Base-by-base conservation (phyloP, 2,113 vertebrate genomes). In the Alouatta palliata region DNA sequence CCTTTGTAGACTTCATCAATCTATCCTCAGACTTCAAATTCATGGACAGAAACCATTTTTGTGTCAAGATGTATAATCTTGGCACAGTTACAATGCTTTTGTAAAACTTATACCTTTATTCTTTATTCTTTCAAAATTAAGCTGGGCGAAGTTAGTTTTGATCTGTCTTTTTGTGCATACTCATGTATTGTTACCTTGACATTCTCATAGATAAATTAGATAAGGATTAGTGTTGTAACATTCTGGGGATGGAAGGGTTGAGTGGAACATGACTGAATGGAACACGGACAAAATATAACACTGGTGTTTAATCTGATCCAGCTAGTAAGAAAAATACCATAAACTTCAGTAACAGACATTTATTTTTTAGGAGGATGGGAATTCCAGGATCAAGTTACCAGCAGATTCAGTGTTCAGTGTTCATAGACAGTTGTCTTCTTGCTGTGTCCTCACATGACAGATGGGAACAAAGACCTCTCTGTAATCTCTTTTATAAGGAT, bases 81-180 rank as follows among this genome's bases (percentile, higher is more conserved):
- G n/a, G 12, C 43, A 37, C 32, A 23, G 16, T 54, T 81, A 35
- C 6, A 86, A 37, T 35, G 17, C n/a, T 54, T 73, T 80, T 80
- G 52, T 8, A 76, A 91, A 88, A 76, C 45, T 19, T 90, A n/a
- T 80, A 21, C 11, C 17, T 70, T 86, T 85, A 32, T 71, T 92
- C 17, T 70, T 86, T 85, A 32, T 71, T 92, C 47, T 93, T 87
- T 40, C n/a, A 96, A 56, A 94, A 91, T 96, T 81, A 56, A 52
- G 45, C 20, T 40, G 5, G 32, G 20, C 16, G 35, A 76, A 58
- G 5, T 64, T 66, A 6, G 7, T 66, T 76, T 47, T 68, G 73
- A 68, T 58, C 16, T 13, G 35, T 80, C 23, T 82, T 56, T 68
- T 32, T 76, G 68, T 91, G 5, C 14, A 43, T 17, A 58, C 40